These are phyloP conservation scores for Paratilapia polleni DNA, from an alignment of 2,113 vertebrate species.

Conservation along the genomic window DNA sequence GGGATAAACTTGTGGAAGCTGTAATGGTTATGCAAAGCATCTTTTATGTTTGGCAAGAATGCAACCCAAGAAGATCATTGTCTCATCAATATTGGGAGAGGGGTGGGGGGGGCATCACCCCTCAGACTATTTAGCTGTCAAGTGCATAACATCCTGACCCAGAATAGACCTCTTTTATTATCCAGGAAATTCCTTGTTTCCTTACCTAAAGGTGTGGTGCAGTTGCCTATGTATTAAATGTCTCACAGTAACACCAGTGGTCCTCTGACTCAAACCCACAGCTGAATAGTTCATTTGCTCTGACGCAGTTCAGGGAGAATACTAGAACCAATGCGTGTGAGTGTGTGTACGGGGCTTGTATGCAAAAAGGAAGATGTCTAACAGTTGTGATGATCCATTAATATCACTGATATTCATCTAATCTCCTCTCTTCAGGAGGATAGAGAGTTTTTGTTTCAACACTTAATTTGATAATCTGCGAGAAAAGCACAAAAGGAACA, in stretches of 20 bases:
- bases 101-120: slow-evolving; percentile 1
- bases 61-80: slow-evolving; percentile 25
- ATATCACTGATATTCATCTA: slow-evolving; percentile 71
- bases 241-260: slow-evolving; percentile 71
- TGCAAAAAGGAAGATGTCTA: slow-evolving; percentile 32
- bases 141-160: slow-evolving; percentile 61
- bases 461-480: slow-evolving; percentile 81
- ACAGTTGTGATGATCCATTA: slow-evolving; percentile 60
- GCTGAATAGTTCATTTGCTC: slow-evolving; percentile 55
- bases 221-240: slow-evolving; percentile 72
- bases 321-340: slow-evolving; percentile 30
- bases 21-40: background rate
- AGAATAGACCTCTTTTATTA: slow-evolving; percentile 75
- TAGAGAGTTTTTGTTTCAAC: slow-evolving; percentile 73
- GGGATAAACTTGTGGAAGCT: background rate
- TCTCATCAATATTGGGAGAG: slow-evolving; percentile 15
- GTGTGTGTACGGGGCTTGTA: slow-evolving; percentile 15
- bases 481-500: slow-evolving; percentile 79
- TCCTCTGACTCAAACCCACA: slow-evolving; percentile 46
- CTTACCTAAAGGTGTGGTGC: slow-evolving; percentile 76
- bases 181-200: slow-evolving; percentile 77
- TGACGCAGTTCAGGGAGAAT: slow-evolving; percentile 64
- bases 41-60: slow-evolving; percentile 21
- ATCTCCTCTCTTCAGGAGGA: slow-evolving; percentile 61
- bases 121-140: slow-evolving; percentile 69